Evolutionary conservation across 2,888 invertebrate genomes (phyloP).

Genomic region (Tuberolachnus salignus): DNA sequence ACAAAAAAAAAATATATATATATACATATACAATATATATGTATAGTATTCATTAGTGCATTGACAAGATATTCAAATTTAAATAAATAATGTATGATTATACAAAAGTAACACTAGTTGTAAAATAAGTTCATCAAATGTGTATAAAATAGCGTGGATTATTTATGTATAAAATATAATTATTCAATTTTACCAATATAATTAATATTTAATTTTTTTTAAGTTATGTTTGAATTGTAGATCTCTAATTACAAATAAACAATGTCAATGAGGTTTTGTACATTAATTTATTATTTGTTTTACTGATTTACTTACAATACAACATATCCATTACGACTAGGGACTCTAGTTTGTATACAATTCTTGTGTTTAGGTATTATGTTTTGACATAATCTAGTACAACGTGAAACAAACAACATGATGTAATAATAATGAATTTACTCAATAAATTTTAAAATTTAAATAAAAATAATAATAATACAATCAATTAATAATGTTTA

Average conservation of each 20-base stretch:
- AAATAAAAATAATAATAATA: background rate
- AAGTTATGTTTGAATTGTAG: background rate
- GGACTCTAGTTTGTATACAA: slow-evolving; percentile 37
- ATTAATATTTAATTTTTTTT: background rate
- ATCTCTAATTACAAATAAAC: background rate
- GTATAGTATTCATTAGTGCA: no score
- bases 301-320: slow-evolving; percentile 70
- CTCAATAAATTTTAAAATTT: background rate
- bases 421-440: slow-evolving; percentile 15
- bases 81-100: no score
- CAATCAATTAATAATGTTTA: background rate
- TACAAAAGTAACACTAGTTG: background rate
- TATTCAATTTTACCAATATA: background rate
- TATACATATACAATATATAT: no score
- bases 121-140: no score
- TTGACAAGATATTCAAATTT: no score
- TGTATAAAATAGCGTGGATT: no score
- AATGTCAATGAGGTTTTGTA: background rate
- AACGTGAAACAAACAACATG: slow-evolving; percentile 45
- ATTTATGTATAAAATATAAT: background rate
- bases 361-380: slow-evolving; percentile 44
- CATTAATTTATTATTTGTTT: background rate
- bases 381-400: slow-evolving; percentile 43
- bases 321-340: slow-evolving; percentile 70
- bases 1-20: no score